Base-by-base conservation (phyloP, 2,888 invertebrate genomes). In the Lepas anatifera region DNA sequence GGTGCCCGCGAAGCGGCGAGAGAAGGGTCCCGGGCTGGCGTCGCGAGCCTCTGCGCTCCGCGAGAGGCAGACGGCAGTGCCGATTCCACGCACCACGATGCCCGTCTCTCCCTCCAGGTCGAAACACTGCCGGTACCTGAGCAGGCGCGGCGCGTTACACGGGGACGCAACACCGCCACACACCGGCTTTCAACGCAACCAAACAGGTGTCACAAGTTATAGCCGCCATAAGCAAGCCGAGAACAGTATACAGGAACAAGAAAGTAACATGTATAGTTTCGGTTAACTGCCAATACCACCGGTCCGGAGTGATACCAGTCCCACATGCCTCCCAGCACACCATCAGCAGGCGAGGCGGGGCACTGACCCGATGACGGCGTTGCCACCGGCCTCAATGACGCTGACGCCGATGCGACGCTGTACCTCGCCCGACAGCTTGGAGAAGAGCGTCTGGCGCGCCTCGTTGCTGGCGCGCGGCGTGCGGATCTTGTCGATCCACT, bases 401-500 rank as follows among this genome's bases (percentile, higher is more conserved):
- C 97, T 97, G 1, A 95, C 80, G 0, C 97, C 97, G 75, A 97
- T 93, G 78, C 92, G 89, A 41, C 97, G 84, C 80, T 95, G 95
- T 11, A 96, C 89, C 84, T 95, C 95, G 71, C 95, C 95, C 68
- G 95, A 93, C 22, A 98, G 83, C 79, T 95, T 96, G 69, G 93
- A 90, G 81, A 98, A 97, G 32, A 96, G 86, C 0, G 94, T 91
- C 82, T 98, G 98, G 50, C 98, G 82, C 0, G 97, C 96, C 81
- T 98, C 98, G 79, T 99, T 98, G 1, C 95, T 95, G 0, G 97
- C 95, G 70, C 98, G 81, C 0, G 97, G 96, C 0, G 97, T 97
- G 73, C 98, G 85, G 76, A 98, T 96, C 84, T 97, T 97, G 81
- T 98, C 98, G 70, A 98, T 96, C 97, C 98, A 98, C 81, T 98